Evolutionary conservation across 2,113 vertebrate genomes (phyloP).

Genomic region (Melierax canorus): DNA sequence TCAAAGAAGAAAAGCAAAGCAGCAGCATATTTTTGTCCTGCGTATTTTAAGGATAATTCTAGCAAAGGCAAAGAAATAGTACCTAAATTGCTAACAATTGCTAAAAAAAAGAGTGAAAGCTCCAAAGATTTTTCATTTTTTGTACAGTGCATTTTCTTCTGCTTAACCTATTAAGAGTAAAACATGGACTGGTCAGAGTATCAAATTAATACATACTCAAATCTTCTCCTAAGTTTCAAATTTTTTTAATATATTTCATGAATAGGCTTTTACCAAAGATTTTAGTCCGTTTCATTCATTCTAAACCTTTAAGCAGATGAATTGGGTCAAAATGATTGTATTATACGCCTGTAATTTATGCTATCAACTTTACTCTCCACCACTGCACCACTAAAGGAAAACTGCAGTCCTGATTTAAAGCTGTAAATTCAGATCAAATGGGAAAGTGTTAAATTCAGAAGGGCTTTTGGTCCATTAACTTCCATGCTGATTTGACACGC

Average conservation of each 20-base stretch:
- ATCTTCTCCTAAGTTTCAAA: not conserved
- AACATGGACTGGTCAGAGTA: not conserved
- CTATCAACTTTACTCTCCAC: not conserved
- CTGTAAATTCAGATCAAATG: constrained; percentile 72
- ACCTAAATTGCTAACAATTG: not conserved
- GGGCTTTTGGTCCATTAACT: constrained; percentile 74
- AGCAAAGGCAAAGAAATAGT: not conserved
- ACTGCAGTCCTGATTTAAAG: constrained; percentile 23
- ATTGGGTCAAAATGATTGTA: not conserved
- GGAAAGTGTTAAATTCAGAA: constrained; percentile 71
- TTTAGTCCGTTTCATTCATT: not conserved
- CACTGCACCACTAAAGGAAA: not conserved
- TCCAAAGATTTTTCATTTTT: not conserved
- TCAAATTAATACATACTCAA: not conserved
- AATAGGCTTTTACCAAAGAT: not conserved
- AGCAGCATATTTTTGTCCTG: not conserved
- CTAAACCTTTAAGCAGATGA: not conserved
- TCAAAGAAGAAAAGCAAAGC: not conserved
- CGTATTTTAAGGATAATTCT: not conserved
- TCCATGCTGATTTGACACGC: constrained; percentile 73
- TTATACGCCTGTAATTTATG: not conserved
- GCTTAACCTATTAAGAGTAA: not conserved
- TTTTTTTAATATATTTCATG: not conserved
- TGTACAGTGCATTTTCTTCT: not conserved
- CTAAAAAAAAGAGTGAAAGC: not conserved